Conservation (phyloP, 2,113 vertebrate genomes). For the Psittacara wagleri region DNA sequence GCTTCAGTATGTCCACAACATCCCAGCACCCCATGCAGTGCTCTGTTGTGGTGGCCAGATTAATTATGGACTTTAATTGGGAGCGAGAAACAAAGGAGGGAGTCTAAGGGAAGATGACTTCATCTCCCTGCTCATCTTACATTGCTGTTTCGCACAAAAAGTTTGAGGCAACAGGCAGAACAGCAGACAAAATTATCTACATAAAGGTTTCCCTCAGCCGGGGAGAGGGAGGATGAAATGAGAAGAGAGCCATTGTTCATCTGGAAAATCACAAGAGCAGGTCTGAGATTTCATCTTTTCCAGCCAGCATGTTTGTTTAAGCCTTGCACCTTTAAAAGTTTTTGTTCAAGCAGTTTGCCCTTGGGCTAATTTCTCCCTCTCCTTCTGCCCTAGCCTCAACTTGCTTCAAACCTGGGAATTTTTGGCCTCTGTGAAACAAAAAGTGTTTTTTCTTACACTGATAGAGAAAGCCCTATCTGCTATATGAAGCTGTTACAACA, state of each 20-base stretch:
- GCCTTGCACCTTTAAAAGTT: slow-evolving; percentile 5
- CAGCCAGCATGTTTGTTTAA: slow-evolving; percentile 9
- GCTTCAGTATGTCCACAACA: not conserved
- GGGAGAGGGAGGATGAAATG: not conserved
- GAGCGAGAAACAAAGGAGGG: slow-evolving; percentile 51
- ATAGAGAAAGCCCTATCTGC: not conserved
- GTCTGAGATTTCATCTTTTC: slow-evolving; percentile 1
- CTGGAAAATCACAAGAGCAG: not conserved
- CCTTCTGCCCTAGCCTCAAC: not conserved
- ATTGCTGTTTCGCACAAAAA: slow-evolving; percentile 23
- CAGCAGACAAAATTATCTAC: slow-evolving; percentile 20
- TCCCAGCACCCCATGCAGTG: not conserved
- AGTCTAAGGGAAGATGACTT: slow-evolving; percentile 40
- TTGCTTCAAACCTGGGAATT: slow-evolving; percentile 12
- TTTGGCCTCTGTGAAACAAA: not conserved
- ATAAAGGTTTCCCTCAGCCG: not conserved
- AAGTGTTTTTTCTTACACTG: not conserved
- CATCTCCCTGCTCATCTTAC: slow-evolving; percentile 46
- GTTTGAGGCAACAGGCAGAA: not conserved
- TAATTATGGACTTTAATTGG: slow-evolving; percentile 64
- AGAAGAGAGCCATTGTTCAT: slow-evolving; percentile 4
- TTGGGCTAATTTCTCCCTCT: slow-evolving; percentile 32
- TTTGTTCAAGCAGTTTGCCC: slow-evolving; percentile 13
- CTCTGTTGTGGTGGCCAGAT: not conserved
- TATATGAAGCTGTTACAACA: not conserved